A percentile compares a stretch with the other conserved stretches of the same genome.
Conservation (phyloP, 2,797 vertebrate species). For the Apogon hyalosoma region DNA sequence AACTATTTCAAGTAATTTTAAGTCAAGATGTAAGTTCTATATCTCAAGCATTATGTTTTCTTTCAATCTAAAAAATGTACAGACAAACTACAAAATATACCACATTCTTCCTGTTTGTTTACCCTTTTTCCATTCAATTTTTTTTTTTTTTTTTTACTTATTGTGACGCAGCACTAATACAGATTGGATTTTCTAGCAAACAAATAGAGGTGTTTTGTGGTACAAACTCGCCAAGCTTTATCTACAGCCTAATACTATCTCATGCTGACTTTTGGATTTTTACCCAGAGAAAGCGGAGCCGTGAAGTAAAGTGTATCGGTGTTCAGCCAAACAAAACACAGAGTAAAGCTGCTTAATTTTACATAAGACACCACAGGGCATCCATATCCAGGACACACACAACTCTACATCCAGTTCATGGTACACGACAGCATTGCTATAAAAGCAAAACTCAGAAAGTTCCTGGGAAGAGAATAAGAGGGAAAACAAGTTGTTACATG, state of each 20-base stretch:
- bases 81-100: too few species aligned
- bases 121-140: neutral
- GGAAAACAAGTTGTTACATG: slow-evolving; percentile 27
- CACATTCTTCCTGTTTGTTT: neutral
- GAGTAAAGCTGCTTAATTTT: slow-evolving; percentile 69
- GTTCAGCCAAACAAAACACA: slow-evolving; percentile 64
- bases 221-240: slow-evolving; percentile 17
- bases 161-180: slow-evolving; percentile 14
- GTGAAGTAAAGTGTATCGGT: slow-evolving; percentile 53
- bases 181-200: slow-evolving; percentile 18
- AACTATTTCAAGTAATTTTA: too few species aligned
- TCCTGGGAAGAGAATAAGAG: slow-evolving; percentile 7
- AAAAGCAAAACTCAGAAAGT: slow-evolving; percentile 19
- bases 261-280: slow-evolving; percentile 57
- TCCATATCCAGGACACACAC: slow-evolving; percentile 44
- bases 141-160: slow-evolving; percentile 14
- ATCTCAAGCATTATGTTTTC: too few species aligned
- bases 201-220: slow-evolving; percentile 18
- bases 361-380: slow-evolving; percentile 54
- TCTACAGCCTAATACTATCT: slow-evolving; percentile 35
- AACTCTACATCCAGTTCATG: slow-evolving; percentile 29
- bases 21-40: too few species aligned
- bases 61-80: too few species aligned
- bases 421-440: slow-evolving; percentile 10
- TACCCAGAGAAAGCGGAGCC: slow-evolving; percentile 23